A percentile compares a stretch with the other conserved stretches of the same genome.
phyloP scores from a whole-genome alignment of 2,113 vertebrate species.

The Ceyx melanurus region DNA sequence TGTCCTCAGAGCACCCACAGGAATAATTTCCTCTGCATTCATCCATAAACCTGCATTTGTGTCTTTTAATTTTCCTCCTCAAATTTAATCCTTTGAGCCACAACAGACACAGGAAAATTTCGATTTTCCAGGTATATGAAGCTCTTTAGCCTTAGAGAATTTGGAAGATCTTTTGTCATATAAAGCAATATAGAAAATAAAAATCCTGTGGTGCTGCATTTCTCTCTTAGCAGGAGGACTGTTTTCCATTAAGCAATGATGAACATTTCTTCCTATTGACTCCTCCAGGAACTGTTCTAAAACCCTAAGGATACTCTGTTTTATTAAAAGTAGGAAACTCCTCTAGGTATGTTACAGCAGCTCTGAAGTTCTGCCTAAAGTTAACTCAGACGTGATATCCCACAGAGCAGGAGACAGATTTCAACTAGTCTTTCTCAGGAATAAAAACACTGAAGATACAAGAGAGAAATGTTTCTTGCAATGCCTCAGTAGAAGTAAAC shows the following conservation, averaged over 20 bases:
- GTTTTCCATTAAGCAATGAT: constrained; percentile 30
- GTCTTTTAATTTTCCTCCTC: neutral
- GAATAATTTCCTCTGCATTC: neutral
- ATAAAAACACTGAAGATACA: neutral
- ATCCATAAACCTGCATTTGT: neutral
- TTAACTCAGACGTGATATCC: neutral
- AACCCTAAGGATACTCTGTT: neutral
- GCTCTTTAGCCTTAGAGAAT: neutral
- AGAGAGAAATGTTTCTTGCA: neutral
- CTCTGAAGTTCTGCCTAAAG: neutral
- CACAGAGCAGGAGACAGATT: neutral
- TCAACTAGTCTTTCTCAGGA: neutral
- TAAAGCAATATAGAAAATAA: neutral
- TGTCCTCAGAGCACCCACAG: neutral
- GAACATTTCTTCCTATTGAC: constrained; percentile 8
- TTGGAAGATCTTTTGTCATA: neutral
- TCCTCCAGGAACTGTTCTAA: neutral
- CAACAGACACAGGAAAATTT: neutral
- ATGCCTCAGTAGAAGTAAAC: neutral
- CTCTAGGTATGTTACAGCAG: neutral
- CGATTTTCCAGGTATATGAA: neutral
- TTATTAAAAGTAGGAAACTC: constrained; percentile 38
- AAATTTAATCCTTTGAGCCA: neutral
- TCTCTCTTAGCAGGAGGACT: neutral
- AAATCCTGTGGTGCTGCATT: neutral